Evolutionary conservation across 2,113 vertebrate species (phyloP), one percentile per base, ranked within the genome.

Genomic region (Chelonoidis abingdonii): DNA sequence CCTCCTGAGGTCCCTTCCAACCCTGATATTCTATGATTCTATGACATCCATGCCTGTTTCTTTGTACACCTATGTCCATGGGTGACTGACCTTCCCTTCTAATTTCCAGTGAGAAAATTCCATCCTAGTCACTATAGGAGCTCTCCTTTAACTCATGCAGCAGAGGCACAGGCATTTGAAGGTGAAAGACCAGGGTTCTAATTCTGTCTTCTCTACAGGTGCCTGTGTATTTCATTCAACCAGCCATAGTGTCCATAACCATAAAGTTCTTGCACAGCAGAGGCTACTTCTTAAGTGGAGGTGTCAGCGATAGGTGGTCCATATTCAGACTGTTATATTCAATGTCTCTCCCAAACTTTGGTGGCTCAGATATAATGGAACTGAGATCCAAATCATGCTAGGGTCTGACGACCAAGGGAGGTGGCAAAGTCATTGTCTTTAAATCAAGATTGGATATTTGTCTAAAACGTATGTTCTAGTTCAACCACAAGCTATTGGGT

Each of bases 331-430:
- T 52, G 41, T 57, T 95, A 95, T 53, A 72, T 95, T 93, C 88
- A 90, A 95, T 88, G 88, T 87, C 49, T 89, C 92, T 84, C 93
- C 87, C 80, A 87, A 83, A 89, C 90, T 10, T 69, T 35, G 35
- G 17, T 21, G 17, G 7, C 35, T 95, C 87, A 0, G 0, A 2
- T 44, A 6, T 8, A 89, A 94, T 4, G 57, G 90, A 62, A 94
- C 80, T 41, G 89, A 94, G 95, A 97, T 97, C 95, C 96, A 97
- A 97, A 96, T 92, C 87, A 94, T 91, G 94, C 96, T 93, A 53
- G 27, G 89, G 92, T 83, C 90, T 97, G 96, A 96, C 92, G 95
- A 92, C 3, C 25, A 72, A 89, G 44, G 81, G 24, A 95, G 92
- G 94, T 53, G 87, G 96, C 92, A 79, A 94, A 97, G 96, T 96